Evolutionary conservation across 2,797 vertebrate species (phyloP), one percentile per base, ranked within the genome.

Genomic region (Diplodus puntazzo): DNA sequence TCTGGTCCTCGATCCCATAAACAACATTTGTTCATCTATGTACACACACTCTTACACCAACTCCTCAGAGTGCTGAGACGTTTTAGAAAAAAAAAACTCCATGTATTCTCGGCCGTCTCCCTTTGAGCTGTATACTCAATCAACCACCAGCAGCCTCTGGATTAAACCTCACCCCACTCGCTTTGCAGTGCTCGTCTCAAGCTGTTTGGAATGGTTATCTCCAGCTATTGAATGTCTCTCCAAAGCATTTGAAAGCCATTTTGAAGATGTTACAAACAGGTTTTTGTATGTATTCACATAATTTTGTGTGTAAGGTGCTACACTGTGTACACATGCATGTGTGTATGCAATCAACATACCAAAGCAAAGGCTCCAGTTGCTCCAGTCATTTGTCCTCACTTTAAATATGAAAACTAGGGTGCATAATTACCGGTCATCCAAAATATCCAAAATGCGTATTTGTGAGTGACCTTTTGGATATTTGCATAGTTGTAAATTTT

Each of bases 81-180:
- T 49, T 77, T 71, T 14, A 55, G 71, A 27, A 50, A 60, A 58
- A 70, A 70, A 73, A 53, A 67, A 54, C 14, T 78, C 48, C 34
- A 54, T 80, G 82, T 88, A 87, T 82, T 83, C 77, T 79, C 76
- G 79, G 59, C 81, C 42, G 50, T 78, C 75, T 74, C 23, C 69
- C 78, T 86, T 75, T 85, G 83, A 85, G 81, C 72, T 69, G 49
- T 82, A 63, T 66, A 70, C 68, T 86, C 77, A 88, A 87, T 88
- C 80, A 85, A 77, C 85, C 85, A 84, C 65, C 84, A 78, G 73
- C 86, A 86, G 89, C 72, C 73, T 75, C 70, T 66, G 81, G 73
- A 87, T 90, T 87, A 88, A 86, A 80, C 23, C 78, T 78, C 77
- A 73, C 80, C 73, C 68, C 79, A 42, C 67, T 79, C 34, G 34